Evolutionary conservation across 2,797 vertebrate species (phyloP), one percentile per base, ranked within the genome.

Genomic region (Xenopus petersii): DNA sequence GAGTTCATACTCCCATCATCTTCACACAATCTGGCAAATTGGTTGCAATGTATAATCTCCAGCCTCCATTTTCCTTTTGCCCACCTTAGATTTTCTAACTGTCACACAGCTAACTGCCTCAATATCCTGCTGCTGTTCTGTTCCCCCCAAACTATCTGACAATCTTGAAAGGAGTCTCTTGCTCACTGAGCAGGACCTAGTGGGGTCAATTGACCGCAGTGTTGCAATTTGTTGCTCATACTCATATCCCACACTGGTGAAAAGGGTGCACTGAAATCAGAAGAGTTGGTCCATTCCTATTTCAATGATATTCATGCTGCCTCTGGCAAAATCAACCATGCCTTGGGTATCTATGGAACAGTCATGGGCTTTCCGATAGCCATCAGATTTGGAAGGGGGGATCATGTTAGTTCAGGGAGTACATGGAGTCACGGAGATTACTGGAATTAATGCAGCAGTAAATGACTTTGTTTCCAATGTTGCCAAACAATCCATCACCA

Each of bases 281-380:
- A 69, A 13, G 67, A 58, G 12, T 15, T 69, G 2, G n/a, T 69
- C 5, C 54, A 46, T 46, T 69, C 67, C 9, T 68, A 68, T 56
- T 68, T 36, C 42, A 55, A 15, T n/a, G 67, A 58, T 17, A 3
- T 10, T 8, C 36, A 36, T 42, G 33, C 67, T 1, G 51, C 11
- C 24, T 56, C 30, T 6, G 6, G 10, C 1, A 0, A 61, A 70
- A 51, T 47, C 47, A 30, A 71, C 24, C 46, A 76, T 16, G 30
- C 15, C 60, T 11, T 73, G 49, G 67, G 56, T 30, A 63, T 36
- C n/a, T 48, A 9, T 15, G 0, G 0, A 33, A 66, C 30, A 4
- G 12, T 65, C 21, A 65, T 78, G 68, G 42, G 56, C 55, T 70
- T 81, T 64, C 78, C 59, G n/a, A 68, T 16, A 7, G 48, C 13